These are phyloP conservation scores for Colaptes auratus DNA, from an alignment of 2,113 vertebrate genomes.

Conservation along the genomic window DNA sequence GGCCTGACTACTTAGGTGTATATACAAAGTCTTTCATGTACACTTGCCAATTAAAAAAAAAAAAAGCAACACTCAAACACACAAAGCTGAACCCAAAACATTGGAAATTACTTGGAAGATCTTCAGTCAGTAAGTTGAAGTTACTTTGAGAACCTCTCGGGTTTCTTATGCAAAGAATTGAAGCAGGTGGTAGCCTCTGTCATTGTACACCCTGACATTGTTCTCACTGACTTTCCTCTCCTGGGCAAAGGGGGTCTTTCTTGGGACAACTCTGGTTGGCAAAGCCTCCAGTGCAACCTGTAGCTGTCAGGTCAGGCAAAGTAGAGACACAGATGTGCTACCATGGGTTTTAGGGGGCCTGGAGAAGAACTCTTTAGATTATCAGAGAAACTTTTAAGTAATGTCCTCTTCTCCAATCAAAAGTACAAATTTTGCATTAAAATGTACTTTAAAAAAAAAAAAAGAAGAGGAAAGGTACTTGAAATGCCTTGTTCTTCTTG, in stretches of 20 bases:
- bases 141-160: no score
- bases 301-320: accelerated
- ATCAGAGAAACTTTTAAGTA: neutral
- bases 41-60: neutral
- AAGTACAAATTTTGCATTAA: neutral
- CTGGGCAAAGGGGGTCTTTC: neutral
- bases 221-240: neutral
- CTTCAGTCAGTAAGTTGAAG: neutral
- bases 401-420: neutral
- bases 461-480: neutral
- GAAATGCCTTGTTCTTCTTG: neutral
- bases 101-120: neutral
- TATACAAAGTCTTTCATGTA: neutral
- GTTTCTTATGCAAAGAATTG: no score
- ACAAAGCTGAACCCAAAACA: neutral
- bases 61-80: neutral
- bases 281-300: neutral
- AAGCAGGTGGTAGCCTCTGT: neutral
- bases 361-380: neutral
- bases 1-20: neutral
- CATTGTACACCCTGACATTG: neutral
- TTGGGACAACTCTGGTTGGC: neutral
- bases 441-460: neutral
- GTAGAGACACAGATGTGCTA: neutral
- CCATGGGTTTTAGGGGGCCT: neutral